Evolutionary conservation across 2,888 invertebrate genomes (phyloP).

Genomic region (Gastrophysa polygoni): DNA sequence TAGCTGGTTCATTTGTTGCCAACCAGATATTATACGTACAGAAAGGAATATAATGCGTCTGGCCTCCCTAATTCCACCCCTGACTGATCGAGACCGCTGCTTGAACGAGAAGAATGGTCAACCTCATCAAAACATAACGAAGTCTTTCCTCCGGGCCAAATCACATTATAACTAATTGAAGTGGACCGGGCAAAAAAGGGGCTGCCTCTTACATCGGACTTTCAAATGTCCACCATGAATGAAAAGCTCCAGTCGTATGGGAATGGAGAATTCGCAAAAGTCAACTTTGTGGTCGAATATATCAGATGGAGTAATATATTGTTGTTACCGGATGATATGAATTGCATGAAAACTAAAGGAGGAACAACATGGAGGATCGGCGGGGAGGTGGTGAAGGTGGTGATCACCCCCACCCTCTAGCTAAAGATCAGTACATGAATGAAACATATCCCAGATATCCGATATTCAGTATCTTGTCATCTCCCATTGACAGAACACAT

Average conservation of each 20-base stretch:
- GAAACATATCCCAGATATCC: too few species aligned
- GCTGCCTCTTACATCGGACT: slow-evolving; percentile 26
- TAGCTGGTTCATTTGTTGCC: too few species aligned
- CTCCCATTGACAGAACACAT: too few species aligned
- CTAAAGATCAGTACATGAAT: too few species aligned
- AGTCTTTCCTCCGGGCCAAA: slow-evolving; percentile 56
- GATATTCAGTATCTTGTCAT: too few species aligned
- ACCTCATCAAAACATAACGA: slow-evolving; percentile 58
- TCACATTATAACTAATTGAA: slow-evolving; percentile 59
- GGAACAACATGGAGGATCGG: too few species aligned
- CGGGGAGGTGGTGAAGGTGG: too few species aligned
- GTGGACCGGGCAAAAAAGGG: slow-evolving; percentile 50
- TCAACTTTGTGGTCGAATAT: slow-evolving; percentile 18
- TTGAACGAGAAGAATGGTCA: slow-evolving; percentile 53
- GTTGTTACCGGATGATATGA: too few species aligned
- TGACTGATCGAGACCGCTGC: slow-evolving; percentile 30
- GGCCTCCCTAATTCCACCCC: slow-evolving; percentile 13
- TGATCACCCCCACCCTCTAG: too few species aligned
- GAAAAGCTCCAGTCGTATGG: slow-evolving; percentile 23
- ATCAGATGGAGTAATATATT: too few species aligned
- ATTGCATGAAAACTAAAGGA: too few species aligned
- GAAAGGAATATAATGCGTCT: not conserved
- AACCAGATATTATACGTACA: not conserved
- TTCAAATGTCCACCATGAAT: slow-evolving; percentile 30
- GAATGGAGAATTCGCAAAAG: slow-evolving; percentile 33